Evolutionary conservation across 2,113 vertebrate species (phyloP), one percentile per base, ranked within the genome.

Genomic region (Alligator mississippiensis): DNA sequence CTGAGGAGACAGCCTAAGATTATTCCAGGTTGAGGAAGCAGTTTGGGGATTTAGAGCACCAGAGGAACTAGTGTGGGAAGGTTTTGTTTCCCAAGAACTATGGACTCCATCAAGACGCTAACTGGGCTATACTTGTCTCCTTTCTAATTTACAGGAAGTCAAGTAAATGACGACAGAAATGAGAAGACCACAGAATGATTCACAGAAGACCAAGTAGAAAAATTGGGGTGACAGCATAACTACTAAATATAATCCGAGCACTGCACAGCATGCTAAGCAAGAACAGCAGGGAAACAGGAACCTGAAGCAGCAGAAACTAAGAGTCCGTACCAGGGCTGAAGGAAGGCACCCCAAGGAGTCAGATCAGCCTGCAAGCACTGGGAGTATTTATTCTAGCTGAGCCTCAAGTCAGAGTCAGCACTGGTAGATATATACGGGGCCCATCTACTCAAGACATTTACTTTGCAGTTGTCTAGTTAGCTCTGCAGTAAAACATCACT

Each of bases 121-220:
- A 87, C 79, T 78, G 2, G 5, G 88, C n/a, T 6, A 93, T 83
- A 57, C 27, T 55, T 22, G 58, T 84, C n/a, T 96, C 96, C 92
- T n/a, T 89, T 92, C 92, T 82, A 90, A 80, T 16, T 25, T 6
- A 90, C 94, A 91, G 96, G 94, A 97, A 96, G 79, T 90, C 75
- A 88, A 90, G 89, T 34, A 87, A 80, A 87, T 58, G 94, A 58
- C 84, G 95, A n/a, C 87, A 93, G 79, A 95, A 79, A 77, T 72
- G 92, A 96, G 61, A 34, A 5, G 22, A 96, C 96, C 96, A 93
- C 96, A 96, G 81, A 47, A 90, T 94, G 91, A 95, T 91, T 94
- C 88, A 95, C 58, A 79, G 84, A 87, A 92, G 60, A 72, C 60
- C 4, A 76, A 90, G 83, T 68, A 88, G 60, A 88, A 68, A 16